phyloP scores from a whole-genome alignment of 2,888 invertebrate species.

The Hymenopus coronatus region DNA sequence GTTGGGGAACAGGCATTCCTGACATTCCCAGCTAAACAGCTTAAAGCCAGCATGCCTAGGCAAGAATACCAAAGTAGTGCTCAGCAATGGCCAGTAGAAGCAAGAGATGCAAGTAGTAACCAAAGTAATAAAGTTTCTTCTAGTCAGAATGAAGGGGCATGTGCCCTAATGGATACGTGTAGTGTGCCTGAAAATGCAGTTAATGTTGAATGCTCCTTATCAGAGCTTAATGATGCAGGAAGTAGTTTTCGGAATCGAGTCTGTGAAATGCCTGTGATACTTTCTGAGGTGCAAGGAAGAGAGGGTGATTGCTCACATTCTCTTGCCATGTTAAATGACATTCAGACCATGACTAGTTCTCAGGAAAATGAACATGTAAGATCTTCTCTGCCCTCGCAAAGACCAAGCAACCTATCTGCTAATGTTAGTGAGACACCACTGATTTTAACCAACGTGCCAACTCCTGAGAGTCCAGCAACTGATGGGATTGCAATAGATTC shows the following conservation, averaged over 20 bases:
- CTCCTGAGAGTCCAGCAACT: not conserved
- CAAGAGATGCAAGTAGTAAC: not conserved
- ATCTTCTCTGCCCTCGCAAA: not conserved
- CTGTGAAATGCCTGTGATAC: slow-evolving; percentile 25
- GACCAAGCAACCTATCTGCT: not conserved
- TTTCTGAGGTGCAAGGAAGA: not conserved
- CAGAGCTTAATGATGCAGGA: not conserved
- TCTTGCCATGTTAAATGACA: too few species aligned
- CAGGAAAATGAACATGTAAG: not conserved
- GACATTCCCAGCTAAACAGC: not conserved
- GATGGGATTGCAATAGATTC: not conserved
- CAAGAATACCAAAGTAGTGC: slow-evolving; percentile 13
- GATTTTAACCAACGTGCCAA: not conserved
- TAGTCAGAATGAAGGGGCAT: slow-evolving; percentile 3
- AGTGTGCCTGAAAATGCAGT: not conserved
- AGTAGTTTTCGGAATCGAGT: slow-evolving; percentile 2
- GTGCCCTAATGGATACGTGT: not conserved
- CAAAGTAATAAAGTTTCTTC: slow-evolving; percentile 4
- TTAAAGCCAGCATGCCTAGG: not conserved
- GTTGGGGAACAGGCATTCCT: not conserved
- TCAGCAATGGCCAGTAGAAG: slow-evolving; percentile 14
- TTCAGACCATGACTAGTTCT: not conserved
- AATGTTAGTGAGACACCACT: not conserved
- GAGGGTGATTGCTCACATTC: not conserved
- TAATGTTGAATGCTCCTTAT: not conserved